Conservation (phyloP, 2,888 invertebrate genomes). For the Nomada ruficornis region DNA sequence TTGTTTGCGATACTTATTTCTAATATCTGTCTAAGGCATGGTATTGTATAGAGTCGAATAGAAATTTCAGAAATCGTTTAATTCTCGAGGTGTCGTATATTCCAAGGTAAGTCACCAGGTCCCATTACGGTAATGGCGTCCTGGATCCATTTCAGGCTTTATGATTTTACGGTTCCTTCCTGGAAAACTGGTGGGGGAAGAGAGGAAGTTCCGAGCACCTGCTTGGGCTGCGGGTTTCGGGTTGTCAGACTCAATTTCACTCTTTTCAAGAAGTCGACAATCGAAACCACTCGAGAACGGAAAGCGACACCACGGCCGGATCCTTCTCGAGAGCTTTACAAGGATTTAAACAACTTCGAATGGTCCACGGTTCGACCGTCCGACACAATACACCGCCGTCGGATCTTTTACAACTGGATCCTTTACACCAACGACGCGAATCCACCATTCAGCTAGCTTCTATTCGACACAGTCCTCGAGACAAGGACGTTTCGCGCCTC, state of each 20-base stretch:
- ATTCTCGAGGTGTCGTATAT: not conserved
- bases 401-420: conserved; percentile 68
- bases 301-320: conserved; percentile 79
- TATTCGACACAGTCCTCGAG: conserved; percentile 43
- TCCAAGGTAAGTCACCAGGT: not conserved
- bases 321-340: conserved; percentile 74
- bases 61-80: not conserved
- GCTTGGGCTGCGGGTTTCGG: conserved; percentile 60
- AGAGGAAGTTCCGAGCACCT: conserved; percentile 52
- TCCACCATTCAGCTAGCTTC: conserved; percentile 49
- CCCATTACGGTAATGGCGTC: conserved; percentile 48
- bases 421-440: conserved; percentile 46
- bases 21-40: too few species aligned
- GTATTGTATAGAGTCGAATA: not conserved
- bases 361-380: conserved; percentile 58
- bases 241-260: conserved; percentile 82
- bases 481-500: conserved; percentile 42
- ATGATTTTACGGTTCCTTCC: conserved; percentile 63
- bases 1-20: too few species aligned
- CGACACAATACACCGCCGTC: conserved; percentile 56
- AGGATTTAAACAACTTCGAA: conserved; percentile 82
- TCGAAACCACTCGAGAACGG: conserved; percentile 80
- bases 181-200: conserved; percentile 37
- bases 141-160: conserved; percentile 55
- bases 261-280: conserved; percentile 82